Evolutionary conservation across 2,888 invertebrate species (phyloP).

Genomic region (Campoplex capitator): DNA sequence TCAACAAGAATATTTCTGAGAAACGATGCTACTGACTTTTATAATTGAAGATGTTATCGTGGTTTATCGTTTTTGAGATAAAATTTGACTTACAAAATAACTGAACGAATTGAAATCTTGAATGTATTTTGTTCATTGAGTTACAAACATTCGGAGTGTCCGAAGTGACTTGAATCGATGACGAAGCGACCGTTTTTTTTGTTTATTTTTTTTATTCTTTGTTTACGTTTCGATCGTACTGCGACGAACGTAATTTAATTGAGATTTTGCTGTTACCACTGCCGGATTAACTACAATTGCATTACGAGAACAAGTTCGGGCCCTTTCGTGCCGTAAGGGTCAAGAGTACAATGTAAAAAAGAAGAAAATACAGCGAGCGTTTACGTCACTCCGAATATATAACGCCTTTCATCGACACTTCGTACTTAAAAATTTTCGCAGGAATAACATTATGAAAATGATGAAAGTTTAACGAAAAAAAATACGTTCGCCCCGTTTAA

Average conservation of each 20-base stretch:
- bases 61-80: not conserved
- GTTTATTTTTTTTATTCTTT: not conserved
- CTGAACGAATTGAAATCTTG: not conserved
- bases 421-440: constrained; percentile 52
- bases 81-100: not conserved
- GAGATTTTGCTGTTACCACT: constrained; percentile 69
- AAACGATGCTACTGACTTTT: not conserved
- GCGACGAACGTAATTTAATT: constrained; percentile 34
- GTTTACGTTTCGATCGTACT: constrained; percentile 17
- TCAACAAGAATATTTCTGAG: not conserved
- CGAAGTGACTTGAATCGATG: not conserved
- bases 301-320: constrained; percentile 15
- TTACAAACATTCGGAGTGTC: not conserved
- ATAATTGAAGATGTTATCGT: not conserved
- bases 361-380: constrained; percentile 25
- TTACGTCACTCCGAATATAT: constrained; percentile 38
- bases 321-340: not conserved
- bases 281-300: constrained; percentile 61
- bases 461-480: not conserved
- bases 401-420: constrained; percentile 52
- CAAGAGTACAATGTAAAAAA: not conserved
- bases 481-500: not conserved
- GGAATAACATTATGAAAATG: not conserved
- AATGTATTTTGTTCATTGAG: not conserved
- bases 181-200: not conserved